These are phyloP conservation scores for Digitonthophagus gazella DNA, from an alignment of 2,888 invertebrate species.

Conservation along the genomic window DNA sequence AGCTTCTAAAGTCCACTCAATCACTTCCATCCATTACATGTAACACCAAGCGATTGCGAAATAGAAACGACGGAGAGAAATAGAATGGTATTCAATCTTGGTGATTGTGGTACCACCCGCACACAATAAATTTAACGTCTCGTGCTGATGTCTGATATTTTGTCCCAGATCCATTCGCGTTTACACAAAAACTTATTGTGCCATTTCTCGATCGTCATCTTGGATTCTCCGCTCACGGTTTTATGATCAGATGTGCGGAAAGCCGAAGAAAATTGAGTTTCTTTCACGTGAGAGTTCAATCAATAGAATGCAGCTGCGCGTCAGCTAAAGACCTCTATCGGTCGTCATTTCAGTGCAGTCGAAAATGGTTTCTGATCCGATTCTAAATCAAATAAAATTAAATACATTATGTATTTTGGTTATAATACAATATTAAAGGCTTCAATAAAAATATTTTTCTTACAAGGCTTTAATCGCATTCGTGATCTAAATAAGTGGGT, in stretches of 20 bases:
- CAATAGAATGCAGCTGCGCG: neutral
- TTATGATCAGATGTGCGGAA: neutral
- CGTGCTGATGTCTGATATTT: neutral
- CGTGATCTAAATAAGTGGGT: neutral
- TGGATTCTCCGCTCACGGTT: neutral
- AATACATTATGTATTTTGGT: too few relatives aligned
- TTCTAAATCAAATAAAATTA: neutral
- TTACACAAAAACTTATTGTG: neutral
- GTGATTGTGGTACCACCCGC: neutral
- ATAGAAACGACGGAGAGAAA: neutral
- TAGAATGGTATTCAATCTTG: neutral
- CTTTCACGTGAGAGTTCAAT: neutral
- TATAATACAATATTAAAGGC: too few relatives aligned
- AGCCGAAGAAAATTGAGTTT: neutral
- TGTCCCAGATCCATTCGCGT: neutral
- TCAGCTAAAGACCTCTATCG: neutral
- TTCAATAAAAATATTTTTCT: too few relatives aligned
- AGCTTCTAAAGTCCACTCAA: neutral
- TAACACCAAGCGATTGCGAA: neutral
- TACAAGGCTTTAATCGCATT: too few relatives aligned
- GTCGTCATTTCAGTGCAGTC: neutral
- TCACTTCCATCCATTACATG: neutral
- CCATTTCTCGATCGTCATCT: neutral
- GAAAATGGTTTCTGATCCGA: neutral
- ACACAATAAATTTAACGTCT: neutral